Evolutionary conservation across 1,140 invertebrate genomes (phyloP).

Genomic region (Caerostris extrusa): DNA sequence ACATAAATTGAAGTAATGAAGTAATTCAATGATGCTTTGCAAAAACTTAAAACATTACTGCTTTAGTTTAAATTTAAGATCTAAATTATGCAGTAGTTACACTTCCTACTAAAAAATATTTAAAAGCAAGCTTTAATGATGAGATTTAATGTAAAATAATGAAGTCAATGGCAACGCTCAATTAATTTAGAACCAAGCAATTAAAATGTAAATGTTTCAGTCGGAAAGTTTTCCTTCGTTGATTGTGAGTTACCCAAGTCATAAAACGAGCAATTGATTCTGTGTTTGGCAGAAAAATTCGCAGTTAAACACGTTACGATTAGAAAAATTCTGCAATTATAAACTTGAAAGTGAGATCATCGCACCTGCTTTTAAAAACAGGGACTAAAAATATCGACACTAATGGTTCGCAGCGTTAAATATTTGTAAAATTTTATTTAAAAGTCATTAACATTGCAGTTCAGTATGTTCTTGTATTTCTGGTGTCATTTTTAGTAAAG

Average conservation of each 20-base stretch:
- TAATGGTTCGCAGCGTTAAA: background rate
- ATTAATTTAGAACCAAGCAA: too few species aligned
- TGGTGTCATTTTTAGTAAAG: background rate
- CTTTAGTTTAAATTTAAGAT: too few species aligned
- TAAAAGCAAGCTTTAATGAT: too few species aligned
- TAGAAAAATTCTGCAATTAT: background rate
- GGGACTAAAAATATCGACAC: background rate
- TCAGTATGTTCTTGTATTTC: background rate
- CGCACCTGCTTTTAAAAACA: background rate
- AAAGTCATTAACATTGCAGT: background rate
- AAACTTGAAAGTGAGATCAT: background rate
- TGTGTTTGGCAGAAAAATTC: background rate
- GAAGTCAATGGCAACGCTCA: too few species aligned
- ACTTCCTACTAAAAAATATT: too few species aligned
- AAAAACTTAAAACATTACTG: too few species aligned
- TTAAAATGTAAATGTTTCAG: too few species aligned
- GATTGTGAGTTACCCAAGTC: background rate
- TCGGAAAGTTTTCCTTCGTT: background rate
- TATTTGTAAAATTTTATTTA: background rate
- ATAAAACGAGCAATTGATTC: slow-evolving; percentile 28
- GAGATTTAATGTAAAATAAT: too few species aligned
- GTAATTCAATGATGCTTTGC: too few species aligned
- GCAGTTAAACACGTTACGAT: background rate
- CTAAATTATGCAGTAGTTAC: too few species aligned
- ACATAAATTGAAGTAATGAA: too few species aligned